Conservation (phyloP, 2,113 vertebrate species). For the Psilopsiagon aymara region DNA sequence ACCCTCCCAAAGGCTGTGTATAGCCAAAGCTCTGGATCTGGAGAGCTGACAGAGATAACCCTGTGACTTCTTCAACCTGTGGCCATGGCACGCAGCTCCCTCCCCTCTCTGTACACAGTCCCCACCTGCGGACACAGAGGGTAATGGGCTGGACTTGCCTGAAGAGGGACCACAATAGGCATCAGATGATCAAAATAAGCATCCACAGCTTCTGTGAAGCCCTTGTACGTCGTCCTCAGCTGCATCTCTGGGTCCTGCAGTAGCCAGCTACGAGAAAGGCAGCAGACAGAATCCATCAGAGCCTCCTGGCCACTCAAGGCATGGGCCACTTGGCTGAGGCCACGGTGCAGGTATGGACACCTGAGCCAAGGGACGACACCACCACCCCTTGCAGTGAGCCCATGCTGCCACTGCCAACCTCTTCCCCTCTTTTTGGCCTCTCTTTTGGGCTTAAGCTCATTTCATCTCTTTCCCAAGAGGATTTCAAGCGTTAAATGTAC, state of each 20-base stretch:
- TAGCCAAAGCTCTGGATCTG: not conserved
- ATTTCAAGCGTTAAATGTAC: not conserved
- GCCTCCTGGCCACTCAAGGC: not conserved
- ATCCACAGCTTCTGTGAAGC: slow-evolving; percentile 85
- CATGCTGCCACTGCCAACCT: not conserved
- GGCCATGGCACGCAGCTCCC: not conserved
- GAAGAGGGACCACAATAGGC: slow-evolving; percentile 82
- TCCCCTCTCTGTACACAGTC: not conserved
- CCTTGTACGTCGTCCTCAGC: slow-evolving; percentile 86
- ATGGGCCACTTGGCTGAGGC: not conserved
- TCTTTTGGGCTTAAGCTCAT: not conserved
- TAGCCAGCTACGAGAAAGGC: slow-evolving; percentile 81
- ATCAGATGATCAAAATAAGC: slow-evolving; percentile 85
- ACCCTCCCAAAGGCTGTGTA: not conserved
- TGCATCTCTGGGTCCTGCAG: slow-evolving; percentile 86
- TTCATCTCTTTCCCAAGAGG: not conserved
- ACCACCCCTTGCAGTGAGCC: not conserved
- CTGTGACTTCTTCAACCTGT: not conserved
- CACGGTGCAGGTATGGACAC: fast-evolving
- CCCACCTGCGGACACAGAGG: not conserved
- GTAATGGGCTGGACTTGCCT: slow-evolving; percentile 74
- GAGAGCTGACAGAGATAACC: not conserved
- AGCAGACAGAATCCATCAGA: not conserved
- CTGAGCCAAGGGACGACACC: no score
- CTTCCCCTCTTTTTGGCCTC: not conserved